Base-by-base conservation (phyloP, 2,113 vertebrate species). In the Salvator merianae region DNA sequence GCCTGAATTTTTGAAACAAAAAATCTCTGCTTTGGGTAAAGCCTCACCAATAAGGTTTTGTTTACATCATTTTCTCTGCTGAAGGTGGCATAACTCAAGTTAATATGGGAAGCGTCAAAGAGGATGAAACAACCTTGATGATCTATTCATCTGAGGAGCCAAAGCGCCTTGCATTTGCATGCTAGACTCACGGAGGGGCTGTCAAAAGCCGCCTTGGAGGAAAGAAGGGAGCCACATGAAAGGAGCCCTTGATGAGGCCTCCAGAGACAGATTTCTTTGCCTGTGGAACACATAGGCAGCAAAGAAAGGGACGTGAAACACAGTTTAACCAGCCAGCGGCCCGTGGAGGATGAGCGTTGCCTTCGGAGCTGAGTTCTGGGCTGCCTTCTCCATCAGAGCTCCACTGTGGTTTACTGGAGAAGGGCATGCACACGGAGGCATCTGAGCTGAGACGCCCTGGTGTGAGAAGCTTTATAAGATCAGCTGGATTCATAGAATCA, bases 1-100 rank as follows among this genome's bases (percentile, higher is more conserved):
- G 6, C 10, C 43, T 47, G 43, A 9, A 47, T 47, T 47, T 9
- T 47, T 47, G 43, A 47, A 47, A 5, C n/a, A n/a, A 47, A 9
- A 47, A 9, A 7, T 30, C 14, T n/a, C 62, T 22, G 24, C 65
- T 66, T 79, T 79, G 16, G 62, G 36, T 9, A 70, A 14, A 1
- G 3, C 43, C 36, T 66, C 40, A 20, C 40, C 0, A 0, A 12
- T 8, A 38, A 74, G 74, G 8, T 1, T 30, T 7, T 8, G 0
- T 79, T 81, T 55, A 47, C 43, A 47, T 36, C 14, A 22, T 32
- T 2, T 8, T 14, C 71, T 74, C 7, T 20, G 1, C 53, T 72
- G 68, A 43, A 78, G 5, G 30, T n/a, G 20, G 2, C 75, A 16
- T 81, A 0, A 0, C 10, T 30, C 5, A 0, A 40, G 4, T 2